Conservation (phyloP, 1,140 invertebrate genomes). For the Eupristina koningsbergeri region DNA sequence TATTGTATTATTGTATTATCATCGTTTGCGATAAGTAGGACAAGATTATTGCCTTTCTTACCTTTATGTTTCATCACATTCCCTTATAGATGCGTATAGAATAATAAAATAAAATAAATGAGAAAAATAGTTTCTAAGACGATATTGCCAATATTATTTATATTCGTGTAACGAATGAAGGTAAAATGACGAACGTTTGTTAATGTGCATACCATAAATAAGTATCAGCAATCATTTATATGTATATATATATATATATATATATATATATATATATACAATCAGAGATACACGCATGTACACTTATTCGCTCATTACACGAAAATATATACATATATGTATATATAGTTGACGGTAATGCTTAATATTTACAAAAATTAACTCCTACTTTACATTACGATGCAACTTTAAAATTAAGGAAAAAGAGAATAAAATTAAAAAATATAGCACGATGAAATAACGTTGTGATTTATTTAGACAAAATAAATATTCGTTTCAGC, state of each 20-base stretch:
- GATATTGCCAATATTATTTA: conserved; percentile 72
- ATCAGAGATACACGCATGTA: background rate
- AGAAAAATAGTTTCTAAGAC: conserved; percentile 69
- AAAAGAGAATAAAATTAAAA: conserved; percentile 57
- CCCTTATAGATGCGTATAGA: conserved; percentile 55
- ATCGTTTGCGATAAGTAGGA: conserved; percentile 23
- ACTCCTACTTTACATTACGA: conserved; percentile 66
- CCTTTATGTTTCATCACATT: conserved; percentile 30
- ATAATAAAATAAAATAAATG: conserved; percentile 57
- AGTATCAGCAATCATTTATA: conserved; percentile 64
- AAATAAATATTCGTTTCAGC: conserved; percentile 67
- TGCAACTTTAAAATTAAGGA: conserved; percentile 63
- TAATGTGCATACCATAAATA: conserved; percentile 67
- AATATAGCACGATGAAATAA: conserved; percentile 29
- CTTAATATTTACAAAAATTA: conserved; percentile 64
- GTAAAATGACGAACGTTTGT: conserved; percentile 65
- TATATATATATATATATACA: conserved; percentile 63
- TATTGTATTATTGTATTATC: background rate
- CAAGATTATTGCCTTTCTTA: conserved; percentile 26
- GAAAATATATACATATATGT: background rate
- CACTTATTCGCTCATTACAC: background rate
- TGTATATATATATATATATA: conserved; percentile 56
- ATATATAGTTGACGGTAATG: conserved; percentile 58
- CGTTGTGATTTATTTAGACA: conserved; percentile 71
- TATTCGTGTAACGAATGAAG: conserved; percentile 68